These are phyloP conservation scores for Narcine bancroftii DNA, from an alignment of 2,113 vertebrate genomes.

Conservation along the genomic window DNA sequence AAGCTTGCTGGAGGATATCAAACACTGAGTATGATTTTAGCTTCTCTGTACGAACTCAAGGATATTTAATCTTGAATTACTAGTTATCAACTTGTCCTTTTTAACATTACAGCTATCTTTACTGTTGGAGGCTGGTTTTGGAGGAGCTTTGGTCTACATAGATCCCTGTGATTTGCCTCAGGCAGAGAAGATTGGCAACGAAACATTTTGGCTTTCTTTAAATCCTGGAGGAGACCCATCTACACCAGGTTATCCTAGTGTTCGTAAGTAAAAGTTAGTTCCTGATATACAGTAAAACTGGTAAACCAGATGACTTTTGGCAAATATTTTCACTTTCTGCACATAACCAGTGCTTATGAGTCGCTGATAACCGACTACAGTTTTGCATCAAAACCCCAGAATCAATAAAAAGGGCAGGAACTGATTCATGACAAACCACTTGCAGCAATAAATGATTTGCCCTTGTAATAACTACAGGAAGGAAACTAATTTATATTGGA, in stretches of 20 bases:
- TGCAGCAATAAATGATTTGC: background rate
- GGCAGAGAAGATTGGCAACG: slow-evolving; percentile 47
- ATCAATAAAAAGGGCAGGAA: background rate
- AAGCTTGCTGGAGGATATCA: background rate
- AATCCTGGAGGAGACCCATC: slow-evolving; percentile 77
- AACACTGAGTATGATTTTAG: background rate
- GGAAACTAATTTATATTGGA: background rate
- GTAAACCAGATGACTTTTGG: background rate
- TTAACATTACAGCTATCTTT: slow-evolving; percentile 65
- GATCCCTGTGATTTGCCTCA: slow-evolving; percentile 79
- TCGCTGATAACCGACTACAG: background rate
- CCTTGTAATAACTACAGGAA: background rate
- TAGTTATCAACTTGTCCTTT: background rate
- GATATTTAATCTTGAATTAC: background rate
- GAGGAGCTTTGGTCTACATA: slow-evolving; percentile 73
- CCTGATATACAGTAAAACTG: slow-evolving; percentile 39
- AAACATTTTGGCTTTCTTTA: slow-evolving; percentile 75
- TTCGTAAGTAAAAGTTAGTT: slow-evolving; percentile 59
- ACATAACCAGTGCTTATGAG: background rate
- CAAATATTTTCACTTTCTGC: background rate
- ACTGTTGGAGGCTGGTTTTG: slow-evolving; percentile 73
- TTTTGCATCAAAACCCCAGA: background rate
- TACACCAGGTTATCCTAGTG: slow-evolving; percentile 62
- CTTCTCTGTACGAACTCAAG: background rate
- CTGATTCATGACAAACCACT: background rate